A percentile compares a stretch with the other conserved stretches of the same genome.
These are phyloP conservation scores for Cyrtodaria siliqua DNA, from an alignment of 2,888 invertebrate species.

Conservation along the genomic window DNA sequence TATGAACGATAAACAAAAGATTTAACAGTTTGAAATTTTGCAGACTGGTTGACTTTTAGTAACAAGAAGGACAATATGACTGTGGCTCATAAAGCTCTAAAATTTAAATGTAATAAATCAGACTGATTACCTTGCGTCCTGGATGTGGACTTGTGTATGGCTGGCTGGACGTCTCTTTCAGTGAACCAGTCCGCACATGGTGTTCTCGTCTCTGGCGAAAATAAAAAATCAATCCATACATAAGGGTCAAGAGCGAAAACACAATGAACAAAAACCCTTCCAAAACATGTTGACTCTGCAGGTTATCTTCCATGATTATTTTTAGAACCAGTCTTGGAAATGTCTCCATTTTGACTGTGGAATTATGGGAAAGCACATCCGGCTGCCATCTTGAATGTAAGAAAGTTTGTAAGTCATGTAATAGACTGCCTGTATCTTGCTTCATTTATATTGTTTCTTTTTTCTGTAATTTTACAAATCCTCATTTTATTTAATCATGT, in stretches of 20 bases:
- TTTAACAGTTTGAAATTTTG: too few relatives aligned
- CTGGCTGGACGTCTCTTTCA: slow-evolving; percentile 70
- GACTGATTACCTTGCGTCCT: slow-evolving; percentile 71
- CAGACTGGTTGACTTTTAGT: too few relatives aligned
- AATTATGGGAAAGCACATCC: slow-evolving; percentile 25
- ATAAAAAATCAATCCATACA: slow-evolving; percentile 67
- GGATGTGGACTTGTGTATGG: slow-evolving; percentile 77
- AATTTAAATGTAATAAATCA: too few relatives aligned
- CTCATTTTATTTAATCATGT: too few relatives aligned
- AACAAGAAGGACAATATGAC: too few relatives aligned
- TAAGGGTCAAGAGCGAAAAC: slow-evolving; percentile 54
- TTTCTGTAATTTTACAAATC: too few relatives aligned
- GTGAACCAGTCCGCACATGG: slow-evolving; percentile 74
- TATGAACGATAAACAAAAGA: too few relatives aligned
- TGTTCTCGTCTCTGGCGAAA: slow-evolving; percentile 80
- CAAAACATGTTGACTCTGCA: slow-evolving; percentile 39
- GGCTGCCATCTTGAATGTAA: slow-evolving; percentile 13
- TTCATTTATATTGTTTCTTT: too few relatives aligned
- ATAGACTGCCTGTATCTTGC: too few relatives aligned
- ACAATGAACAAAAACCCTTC: slow-evolving; percentile 57
- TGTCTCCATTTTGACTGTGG: slow-evolving; percentile 50
- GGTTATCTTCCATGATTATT: slow-evolving; percentile 46
- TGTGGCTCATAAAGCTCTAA: too few relatives aligned
- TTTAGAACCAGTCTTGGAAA: slow-evolving; percentile 32
- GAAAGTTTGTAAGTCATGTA: too few relatives aligned